A percentile compares a stretch with the other conserved stretches of the same genome.
phyloP scores from a whole-genome alignment of 2,113 vertebrate species.

The Nanger granti region DNA sequence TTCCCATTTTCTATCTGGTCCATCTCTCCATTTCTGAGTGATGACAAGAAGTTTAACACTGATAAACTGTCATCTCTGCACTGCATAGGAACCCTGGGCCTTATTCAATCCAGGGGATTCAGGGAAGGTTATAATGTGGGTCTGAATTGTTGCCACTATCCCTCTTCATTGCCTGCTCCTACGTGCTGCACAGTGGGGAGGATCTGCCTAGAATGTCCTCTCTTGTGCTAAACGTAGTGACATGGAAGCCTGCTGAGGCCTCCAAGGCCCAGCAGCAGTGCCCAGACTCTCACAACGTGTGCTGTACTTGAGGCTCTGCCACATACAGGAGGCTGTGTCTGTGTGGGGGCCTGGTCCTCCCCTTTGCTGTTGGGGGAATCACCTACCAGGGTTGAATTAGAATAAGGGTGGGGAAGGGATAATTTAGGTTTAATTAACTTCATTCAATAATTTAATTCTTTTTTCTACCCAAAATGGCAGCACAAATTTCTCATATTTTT shows the following conservation, averaged over 20 bases:
- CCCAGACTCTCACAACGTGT: accelerated
- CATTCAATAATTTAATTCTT: neutral
- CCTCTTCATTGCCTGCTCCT: neutral
- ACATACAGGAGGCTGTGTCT: neutral
- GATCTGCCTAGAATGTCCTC: neutral
- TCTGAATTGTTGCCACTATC: no score
- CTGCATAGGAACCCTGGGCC: neutral
- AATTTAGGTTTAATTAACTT: neutral
- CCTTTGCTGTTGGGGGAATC: neutral
- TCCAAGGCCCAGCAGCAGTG: neutral
- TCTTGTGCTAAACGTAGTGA: neutral
- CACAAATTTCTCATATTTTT: neutral
- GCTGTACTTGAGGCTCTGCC: neutral
- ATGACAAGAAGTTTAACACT: neutral
- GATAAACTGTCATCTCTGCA: neutral
- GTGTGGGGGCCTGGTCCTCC: neutral
- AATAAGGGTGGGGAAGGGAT: neutral
- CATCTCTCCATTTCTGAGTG: neutral
- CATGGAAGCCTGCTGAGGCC: neutral
- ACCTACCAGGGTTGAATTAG: neutral
- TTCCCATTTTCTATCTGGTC: neutral
- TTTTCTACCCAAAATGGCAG: neutral
- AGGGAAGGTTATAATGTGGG: neutral
- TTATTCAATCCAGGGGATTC: neutral
- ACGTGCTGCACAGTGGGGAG: neutral